Evolutionary conservation across 1,140 invertebrate species (phyloP).

Genomic region (Drosophila suzukii): DNA sequence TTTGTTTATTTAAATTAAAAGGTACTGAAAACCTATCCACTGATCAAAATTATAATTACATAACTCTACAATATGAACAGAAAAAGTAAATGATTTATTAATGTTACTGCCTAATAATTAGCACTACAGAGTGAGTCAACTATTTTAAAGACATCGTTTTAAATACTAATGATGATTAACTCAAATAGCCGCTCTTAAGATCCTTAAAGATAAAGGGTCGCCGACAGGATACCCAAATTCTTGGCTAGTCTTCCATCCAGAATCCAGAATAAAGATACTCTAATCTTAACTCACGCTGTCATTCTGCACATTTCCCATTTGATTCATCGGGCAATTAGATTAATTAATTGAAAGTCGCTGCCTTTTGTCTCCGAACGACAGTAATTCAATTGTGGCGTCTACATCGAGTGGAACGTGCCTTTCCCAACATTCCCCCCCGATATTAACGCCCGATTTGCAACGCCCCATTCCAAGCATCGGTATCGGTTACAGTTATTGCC

Average conservation of each 20-base stretch:
- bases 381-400: conserved; percentile 36
- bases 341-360: conserved; percentile 62
- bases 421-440: conserved; percentile 31
- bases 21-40: too few species aligned
- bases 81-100: too few species aligned
- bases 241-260: background rate
- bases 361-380: conserved; percentile 33
- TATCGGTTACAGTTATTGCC: conserved; percentile 16
- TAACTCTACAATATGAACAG: too few species aligned
- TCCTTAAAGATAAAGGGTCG: background rate
- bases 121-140: background rate
- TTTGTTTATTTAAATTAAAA: too few species aligned
- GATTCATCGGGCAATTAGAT: conserved; percentile 65
- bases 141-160: too few species aligned
- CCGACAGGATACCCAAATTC: conserved; percentile 17
- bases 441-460: background rate
- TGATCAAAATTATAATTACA: too few species aligned
- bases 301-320: conserved; percentile 1
- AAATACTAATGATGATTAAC: background rate
- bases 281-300: background rate
- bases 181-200: background rate
- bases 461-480: background rate
- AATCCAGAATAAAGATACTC: background rate
- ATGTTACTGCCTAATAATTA: background rate
- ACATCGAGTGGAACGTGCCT: conserved; percentile 47